Evolutionary conservation across 92 coral and sea anemone genomes (phyloP).

Genomic region (Palythoa caribaeorum): DNA sequence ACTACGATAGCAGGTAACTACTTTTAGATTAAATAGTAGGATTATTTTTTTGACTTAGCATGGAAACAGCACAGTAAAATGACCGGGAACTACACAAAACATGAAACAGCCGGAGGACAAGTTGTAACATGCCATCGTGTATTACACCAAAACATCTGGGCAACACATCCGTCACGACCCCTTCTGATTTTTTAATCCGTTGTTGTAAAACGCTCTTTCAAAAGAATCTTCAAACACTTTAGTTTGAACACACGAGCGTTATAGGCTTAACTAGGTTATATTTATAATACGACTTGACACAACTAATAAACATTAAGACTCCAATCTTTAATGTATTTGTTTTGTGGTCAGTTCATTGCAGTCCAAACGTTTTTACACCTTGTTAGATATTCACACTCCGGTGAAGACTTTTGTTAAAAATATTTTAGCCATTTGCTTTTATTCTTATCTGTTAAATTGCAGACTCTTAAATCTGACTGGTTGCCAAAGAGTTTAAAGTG

Average conservation of each 20-base stretch:
- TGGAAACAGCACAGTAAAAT: too few species aligned
- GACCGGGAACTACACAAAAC: too few species aligned
- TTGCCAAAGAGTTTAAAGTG: constrained; percentile 19
- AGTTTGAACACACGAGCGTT: neutral
- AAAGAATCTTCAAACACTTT: constrained; percentile 6
- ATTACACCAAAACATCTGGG: neutral
- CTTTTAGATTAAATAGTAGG: too few species aligned
- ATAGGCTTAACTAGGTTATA: neutral
- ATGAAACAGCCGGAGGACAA: too few species aligned
- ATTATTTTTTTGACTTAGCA: too few species aligned
- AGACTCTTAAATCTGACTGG: neutral
- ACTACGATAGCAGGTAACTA: too few species aligned
- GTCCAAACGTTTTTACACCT: constrained; percentile 4
- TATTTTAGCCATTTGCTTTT: neutral
- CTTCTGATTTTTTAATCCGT: neutral
- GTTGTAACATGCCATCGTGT: neutral
- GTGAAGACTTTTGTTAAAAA: constrained; percentile 6
- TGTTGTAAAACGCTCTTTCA: neutral
- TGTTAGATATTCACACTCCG: neutral
- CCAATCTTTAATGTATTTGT: neutral
- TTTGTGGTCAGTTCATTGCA: neutral
- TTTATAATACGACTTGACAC: neutral
- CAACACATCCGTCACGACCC: neutral
- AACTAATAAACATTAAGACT: neutral
- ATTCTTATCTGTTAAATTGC: constrained; percentile 9